These are phyloP conservation scores for Caenorhabditis tropicalis DNA, from an alignment of 1,140 invertebrate species.

Conservation along the genomic window DNA sequence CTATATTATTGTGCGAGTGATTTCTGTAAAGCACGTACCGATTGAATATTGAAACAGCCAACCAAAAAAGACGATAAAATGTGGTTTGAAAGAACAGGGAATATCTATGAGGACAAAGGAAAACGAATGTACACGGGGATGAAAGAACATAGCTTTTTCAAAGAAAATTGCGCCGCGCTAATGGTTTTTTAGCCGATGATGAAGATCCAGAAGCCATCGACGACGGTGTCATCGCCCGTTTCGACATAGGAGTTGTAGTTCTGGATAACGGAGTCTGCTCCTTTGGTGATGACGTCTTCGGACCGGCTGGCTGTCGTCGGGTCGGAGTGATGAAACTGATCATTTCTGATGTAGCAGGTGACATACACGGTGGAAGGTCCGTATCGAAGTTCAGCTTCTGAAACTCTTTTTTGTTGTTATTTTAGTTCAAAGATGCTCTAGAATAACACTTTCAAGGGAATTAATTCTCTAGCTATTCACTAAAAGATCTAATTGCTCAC, in stretches of 20 bases:
- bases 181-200: background rate
- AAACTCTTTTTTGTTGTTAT: background rate
- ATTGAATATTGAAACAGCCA: background rate
- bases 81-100: background rate
- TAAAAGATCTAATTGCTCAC: too few species aligned
- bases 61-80: too few species aligned
- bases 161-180: background rate
- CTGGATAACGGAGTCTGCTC: background rate
- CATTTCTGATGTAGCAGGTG: slow-evolving; percentile 6
- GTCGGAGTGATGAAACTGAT: slow-evolving; percentile 26
- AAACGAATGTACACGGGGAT: background rate
- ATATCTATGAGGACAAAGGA: background rate
- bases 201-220: background rate
- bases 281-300: slow-evolving; percentile 10
- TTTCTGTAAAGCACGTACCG: background rate
- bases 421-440: background rate
- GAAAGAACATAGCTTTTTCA: background rate
- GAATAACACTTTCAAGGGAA: too few species aligned
- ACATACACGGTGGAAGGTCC: slow-evolving; percentile 12
- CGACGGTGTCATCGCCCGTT: slow-evolving; percentile 13
- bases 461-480: too few species aligned
- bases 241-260: background rate
- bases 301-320: background rate
- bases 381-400: background rate
- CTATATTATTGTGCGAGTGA: background rate